Base-by-base conservation (phyloP, 92 coral and sea anemone species). In the Siderastrea radians region DNA sequence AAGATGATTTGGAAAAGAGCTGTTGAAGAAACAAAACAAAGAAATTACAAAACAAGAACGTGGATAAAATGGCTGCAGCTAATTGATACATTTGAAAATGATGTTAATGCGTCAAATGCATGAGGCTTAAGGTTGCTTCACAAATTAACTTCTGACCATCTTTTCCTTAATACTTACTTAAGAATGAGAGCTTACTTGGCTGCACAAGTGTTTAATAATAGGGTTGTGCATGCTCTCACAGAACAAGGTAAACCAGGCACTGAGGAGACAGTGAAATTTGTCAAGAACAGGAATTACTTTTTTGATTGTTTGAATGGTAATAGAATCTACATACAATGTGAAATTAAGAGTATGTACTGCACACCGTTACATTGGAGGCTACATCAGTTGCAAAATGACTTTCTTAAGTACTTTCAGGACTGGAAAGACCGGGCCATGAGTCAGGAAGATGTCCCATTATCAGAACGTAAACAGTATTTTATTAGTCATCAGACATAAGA, bases 401-500 rank as follows among this genome's bases (percentile, higher is more conserved):
- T 85, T 48, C 68, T 85, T 52, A 77, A 90, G 45, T 79, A 79
- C 73, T 86, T 86, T 72, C 66, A 78, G 66, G 89, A 88, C 59
- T 81, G 91, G 91, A 81, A 46, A 71, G 63, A 62, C 19, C 79
- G 90, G 90, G 86, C 90, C 16, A 19, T 87, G 78, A 14, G 73
- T 57, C 81, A 82, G n/a, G 82, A 64, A 65, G 81, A 87, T 70
- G 88, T 87, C 13, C 59, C 88, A 54, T 45, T 3, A 12, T 2
- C 19, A 51, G 91, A 87, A 74, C 78, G 80, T 12, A 87, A 82
- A 47, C 46, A 38, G 70, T 87, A 87, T 69, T 89, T 89, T 69
- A n/a, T 89, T 17, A 84, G 92, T 89, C 80, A 84, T 47, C 92
- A 89, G 49, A 89, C 90, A 12, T 89, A 90, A 81, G 84, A 84